Evolutionary conservation across 2,797 vertebrate species (phyloP).

Genomic region (Thamnophis elegans): DNA sequence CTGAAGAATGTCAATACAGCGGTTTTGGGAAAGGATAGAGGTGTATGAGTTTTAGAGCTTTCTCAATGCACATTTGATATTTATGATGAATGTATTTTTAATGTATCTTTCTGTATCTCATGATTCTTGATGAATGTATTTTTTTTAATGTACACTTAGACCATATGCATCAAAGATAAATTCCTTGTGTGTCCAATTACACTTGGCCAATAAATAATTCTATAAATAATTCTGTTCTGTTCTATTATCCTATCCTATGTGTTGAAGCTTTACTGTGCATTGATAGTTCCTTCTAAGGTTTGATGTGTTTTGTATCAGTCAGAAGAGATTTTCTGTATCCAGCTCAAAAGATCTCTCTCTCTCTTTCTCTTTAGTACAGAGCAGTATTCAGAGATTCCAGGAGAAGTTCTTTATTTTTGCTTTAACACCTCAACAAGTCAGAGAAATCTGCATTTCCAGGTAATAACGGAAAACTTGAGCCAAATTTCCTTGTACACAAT

Average conservation of each 20-base stretch:
- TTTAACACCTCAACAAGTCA: slow-evolving; percentile 96
- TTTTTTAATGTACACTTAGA: too few relatives aligned
- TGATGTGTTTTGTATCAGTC: neutral
- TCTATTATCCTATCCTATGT: neutral
- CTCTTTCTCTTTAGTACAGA: slow-evolving; percentile 77
- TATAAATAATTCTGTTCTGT: too few relatives aligned
- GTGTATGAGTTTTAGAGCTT: slow-evolving; percentile 3
- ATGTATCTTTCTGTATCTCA: too few relatives aligned
- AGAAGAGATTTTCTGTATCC: neutral
- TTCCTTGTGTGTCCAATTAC: too few relatives aligned
- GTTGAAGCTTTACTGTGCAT: slow-evolving; percentile 3
- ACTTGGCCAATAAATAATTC: too few relatives aligned
- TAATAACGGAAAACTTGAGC: slow-evolving; percentile 66
- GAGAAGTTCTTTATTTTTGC: slow-evolving; percentile 99
- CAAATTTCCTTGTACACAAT: neutral
- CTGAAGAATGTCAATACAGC: neutral
- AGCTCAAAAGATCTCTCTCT: slow-evolving; percentile 28
- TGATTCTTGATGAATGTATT: too few relatives aligned
- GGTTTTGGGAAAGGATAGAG: neutral
- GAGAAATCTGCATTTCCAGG: slow-evolving; percentile 98
- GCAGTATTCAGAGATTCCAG: slow-evolving; percentile 90
- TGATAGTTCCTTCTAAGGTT: neutral
- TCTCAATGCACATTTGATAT: slow-evolving; percentile 5
- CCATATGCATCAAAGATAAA: too few relatives aligned
- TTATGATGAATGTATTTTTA: neutral